Evolutionary conservation across 2,888 invertebrate species (phyloP).

Genomic region (Margaritifera margaritifera): DNA sequence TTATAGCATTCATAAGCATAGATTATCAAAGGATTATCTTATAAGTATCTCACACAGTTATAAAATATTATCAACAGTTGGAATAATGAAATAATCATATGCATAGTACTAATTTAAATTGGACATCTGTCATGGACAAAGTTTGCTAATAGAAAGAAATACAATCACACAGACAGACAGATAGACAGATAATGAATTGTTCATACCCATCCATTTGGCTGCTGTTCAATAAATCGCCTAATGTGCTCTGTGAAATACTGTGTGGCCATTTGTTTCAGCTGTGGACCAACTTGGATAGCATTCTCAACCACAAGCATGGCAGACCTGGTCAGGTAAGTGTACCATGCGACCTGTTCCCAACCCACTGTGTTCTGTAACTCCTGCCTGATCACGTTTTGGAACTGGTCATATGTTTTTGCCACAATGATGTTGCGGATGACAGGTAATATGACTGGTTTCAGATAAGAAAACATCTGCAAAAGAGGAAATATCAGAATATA

Average conservation of each 20-base stretch:
- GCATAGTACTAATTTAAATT: too few species aligned
- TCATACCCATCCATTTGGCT: slow-evolving; percentile 40
- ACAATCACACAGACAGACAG: too few species aligned
- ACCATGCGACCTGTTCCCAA: slow-evolving; percentile 42
- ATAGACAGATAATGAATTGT: background rate
- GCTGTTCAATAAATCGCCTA: slow-evolving; percentile 22
- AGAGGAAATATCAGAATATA: too few species aligned
- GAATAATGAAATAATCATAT: too few species aligned
- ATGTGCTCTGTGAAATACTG: slow-evolving; percentile 23
- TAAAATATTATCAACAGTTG: too few species aligned
- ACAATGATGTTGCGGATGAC: slow-evolving; percentile 13
- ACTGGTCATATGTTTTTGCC: slow-evolving; percentile 20
- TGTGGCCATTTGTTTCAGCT: slow-evolving; percentile 14
- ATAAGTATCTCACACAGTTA: too few species aligned
- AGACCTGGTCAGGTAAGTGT: slow-evolving; percentile 29
- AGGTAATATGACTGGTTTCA: slow-evolving; percentile 10
- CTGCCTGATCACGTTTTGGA: slow-evolving; percentile 16
- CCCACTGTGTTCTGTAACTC: slow-evolving; percentile 25
- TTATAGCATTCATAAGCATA: too few species aligned
- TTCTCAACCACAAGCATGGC: slow-evolving; percentile 17
- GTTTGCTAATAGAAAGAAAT: too few species aligned
- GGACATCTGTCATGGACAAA: too few species aligned
- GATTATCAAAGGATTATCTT: too few species aligned
- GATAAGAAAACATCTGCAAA: too few species aligned
- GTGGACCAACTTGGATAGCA: slow-evolving; percentile 10